phyloP scores from a whole-genome alignment of 2,797 vertebrate genomes.

The Tokudaia muenninki region DNA sequence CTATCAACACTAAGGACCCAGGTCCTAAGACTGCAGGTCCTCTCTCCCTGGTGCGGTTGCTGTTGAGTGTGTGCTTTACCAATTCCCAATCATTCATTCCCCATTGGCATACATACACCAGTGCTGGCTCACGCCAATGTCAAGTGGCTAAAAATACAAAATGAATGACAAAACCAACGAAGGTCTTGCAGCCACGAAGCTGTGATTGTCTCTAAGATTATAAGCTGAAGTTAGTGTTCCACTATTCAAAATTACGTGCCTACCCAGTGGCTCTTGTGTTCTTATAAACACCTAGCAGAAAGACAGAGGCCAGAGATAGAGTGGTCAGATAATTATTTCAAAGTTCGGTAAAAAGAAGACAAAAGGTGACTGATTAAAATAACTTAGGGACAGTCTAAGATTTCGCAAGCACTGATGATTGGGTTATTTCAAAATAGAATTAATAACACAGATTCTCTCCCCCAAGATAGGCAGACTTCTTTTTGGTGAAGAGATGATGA shows the following conservation, averaged over 20 bases:
- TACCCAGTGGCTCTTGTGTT: not conserved
- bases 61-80: not conserved
- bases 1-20: not conserved
- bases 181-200: not conserved
- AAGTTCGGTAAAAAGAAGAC: not conserved
- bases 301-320: not conserved
- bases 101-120: slow-evolving; percentile 1
- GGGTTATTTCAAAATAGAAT: not conserved
- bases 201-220: not conserved
- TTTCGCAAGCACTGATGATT: not conserved
- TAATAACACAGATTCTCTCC: not conserved
- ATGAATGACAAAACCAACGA: slow-evolving; percentile 1
- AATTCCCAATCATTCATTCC: not conserved
- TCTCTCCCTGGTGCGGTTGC: not conserved
- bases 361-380: slow-evolving; percentile 58
- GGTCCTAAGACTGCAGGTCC: not conserved
- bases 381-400: not conserved
- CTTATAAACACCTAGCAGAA: not conserved
- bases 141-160: not conserved
- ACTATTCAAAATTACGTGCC: not conserved
- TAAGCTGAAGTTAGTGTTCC: not conserved
- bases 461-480: not conserved
- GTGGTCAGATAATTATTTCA: not conserved
- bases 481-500: not conserved
- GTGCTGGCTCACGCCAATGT: not conserved